Percentiles rank a stretch among this genome's conserved stretches.
phyloP scores from a whole-genome alignment of 2,113 vertebrate species.

The Perognathus longimembris region DNA sequence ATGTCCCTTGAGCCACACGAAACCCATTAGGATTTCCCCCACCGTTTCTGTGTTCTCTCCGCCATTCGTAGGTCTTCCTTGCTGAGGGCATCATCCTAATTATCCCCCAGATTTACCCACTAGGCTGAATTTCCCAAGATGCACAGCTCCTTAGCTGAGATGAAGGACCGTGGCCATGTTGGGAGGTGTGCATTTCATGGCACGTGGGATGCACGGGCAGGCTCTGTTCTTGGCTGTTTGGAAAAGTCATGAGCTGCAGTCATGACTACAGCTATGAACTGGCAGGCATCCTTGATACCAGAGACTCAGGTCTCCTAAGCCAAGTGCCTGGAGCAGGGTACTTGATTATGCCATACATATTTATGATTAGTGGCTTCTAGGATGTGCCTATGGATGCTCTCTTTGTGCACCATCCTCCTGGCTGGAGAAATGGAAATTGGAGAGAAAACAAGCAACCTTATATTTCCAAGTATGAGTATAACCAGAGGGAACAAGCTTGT shows the following conservation, averaged over 20 bases:
- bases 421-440: background rate
- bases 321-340: background rate
- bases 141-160: background rate
- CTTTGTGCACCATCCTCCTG: background rate
- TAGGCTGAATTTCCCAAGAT: background rate
- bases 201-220: background rate
- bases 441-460: background rate
- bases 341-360: background rate
- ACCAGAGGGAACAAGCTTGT: background rate
- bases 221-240: background rate
- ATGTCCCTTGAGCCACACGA: background rate
- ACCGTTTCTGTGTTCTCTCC: background rate
- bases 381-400: background rate
- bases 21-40: too few relatives aligned
- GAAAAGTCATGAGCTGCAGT: background rate
- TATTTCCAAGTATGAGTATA: background rate
- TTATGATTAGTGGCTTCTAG: conserved; percentile 28
- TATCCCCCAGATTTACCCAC: background rate
- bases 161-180: fast-evolving
- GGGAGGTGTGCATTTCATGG: background rate
- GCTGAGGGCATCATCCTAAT: fast-evolving
- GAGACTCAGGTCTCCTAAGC: background rate
- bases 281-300: background rate
- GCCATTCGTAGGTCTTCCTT: background rate
- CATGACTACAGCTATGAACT: background rate